Evolutionary conservation across 2,888 invertebrate genomes (phyloP).

Genomic region (Chirona hameri): DNA sequence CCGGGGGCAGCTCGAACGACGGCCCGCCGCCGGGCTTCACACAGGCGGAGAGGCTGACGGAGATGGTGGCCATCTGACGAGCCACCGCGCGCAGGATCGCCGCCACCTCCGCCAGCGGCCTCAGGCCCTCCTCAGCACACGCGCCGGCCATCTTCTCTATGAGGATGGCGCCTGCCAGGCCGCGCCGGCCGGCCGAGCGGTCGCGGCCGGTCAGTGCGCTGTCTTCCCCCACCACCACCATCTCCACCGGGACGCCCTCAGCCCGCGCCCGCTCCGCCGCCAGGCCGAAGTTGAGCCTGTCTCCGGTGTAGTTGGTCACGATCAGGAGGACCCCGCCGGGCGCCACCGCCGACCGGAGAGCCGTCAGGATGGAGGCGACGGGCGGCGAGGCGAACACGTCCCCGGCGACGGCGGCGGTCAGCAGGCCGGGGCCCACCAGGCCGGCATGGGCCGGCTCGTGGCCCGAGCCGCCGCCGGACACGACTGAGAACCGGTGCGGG

Average conservation of each 20-base stretch:
- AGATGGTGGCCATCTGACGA: constrained; percentile 39
- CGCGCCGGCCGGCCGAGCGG: constrained; percentile 58
- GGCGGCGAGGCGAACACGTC: constrained; percentile 75
- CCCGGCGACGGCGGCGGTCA: constrained; percentile 71
- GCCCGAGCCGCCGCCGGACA: constrained; percentile 79
- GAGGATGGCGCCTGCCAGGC: constrained; percentile 57
- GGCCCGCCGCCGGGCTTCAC: constrained; percentile 33
- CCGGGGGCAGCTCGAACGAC: constrained; percentile 49
- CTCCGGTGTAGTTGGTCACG: constrained; percentile 72
- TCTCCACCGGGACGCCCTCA: constrained; percentile 53
- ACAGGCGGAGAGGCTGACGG: constrained; percentile 33
- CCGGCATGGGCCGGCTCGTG: constrained; percentile 68
- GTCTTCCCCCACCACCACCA: constrained; percentile 65
- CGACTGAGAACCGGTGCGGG: constrained; percentile 46
- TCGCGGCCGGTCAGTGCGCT: constrained; percentile 54
- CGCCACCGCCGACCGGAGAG: constrained; percentile 55
- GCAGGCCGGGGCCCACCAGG: constrained; percentile 73
- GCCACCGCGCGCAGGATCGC: constrained; percentile 39
- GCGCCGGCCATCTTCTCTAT: constrained; percentile 67
- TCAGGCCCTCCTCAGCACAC: constrained; percentile 60
- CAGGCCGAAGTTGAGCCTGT: constrained; percentile 74
- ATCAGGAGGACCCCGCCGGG: constrained; percentile 63
- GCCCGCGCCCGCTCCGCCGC: constrained; percentile 69
- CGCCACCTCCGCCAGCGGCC: constrained; percentile 55
- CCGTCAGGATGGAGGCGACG: constrained; percentile 61